Base-by-base conservation (phyloP, 2,888 invertebrate species). In the Drosophila affinis region DNA sequence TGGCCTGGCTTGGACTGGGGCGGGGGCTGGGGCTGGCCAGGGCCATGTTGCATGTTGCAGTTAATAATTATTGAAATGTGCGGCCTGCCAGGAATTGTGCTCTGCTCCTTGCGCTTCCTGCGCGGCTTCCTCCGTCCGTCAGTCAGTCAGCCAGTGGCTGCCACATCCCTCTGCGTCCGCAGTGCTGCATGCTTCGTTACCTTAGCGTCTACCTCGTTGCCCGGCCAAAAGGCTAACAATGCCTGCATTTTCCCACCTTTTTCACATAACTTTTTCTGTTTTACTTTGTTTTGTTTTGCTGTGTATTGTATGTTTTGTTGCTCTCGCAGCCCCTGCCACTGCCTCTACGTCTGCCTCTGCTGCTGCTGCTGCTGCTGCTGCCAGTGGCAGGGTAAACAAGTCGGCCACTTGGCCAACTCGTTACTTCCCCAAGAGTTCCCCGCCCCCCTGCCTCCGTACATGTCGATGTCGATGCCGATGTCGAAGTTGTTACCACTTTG, bases 51-150 rank as follows among this genome's bases (percentile, higher is more conserved):
- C 86, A 86, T 89, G 89, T 87, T 88, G 87, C 88, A 86, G 89
- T 86, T 86, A 86, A 88, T 86, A 86, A 88, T 88, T 86, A 87
- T 88, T 87, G 88, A 88, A 85, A 88, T 87, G 86, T 83, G 87
- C 80, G 84, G 81, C 87, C 87, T 17, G 84, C 67, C 79, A 88
- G 88, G 85, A 85, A 79, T 84, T 81, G 88, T 79, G 85, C 80
- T 85, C 76, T 87, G 86, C 79, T 85, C 85, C 88, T 88, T 88
- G 77, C 76, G 89, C 82, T 86, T 86, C 88, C 85, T 85, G 85
- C 81, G 80, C 75, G 80, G 85, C 89, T 87, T 88, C 89, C 68
- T 65, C 56, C 77, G 78, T 72, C 69, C 62, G 45, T 48, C 72
- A 54, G 47, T 56, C 29, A 57, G 46, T 49, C 34, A 57, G 46